Evolutionary conservation across 2,888 invertebrate genomes (phyloP), one percentile per base, ranked within the genome.

Genomic region (Nebria brevicollis): DNA sequence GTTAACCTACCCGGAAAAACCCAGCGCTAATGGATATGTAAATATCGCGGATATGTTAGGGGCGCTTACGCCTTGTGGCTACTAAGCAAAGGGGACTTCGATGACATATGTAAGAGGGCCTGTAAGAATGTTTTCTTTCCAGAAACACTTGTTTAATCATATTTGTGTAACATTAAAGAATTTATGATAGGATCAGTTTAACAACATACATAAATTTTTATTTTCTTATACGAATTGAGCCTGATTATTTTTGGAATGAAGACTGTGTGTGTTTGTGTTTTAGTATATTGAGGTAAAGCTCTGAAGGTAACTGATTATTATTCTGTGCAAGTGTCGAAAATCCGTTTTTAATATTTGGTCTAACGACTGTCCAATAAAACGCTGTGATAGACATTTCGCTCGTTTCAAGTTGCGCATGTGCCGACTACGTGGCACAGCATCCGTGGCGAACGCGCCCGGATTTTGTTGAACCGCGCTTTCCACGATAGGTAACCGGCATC

Each of bases 341-440:
- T 79, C 78, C 73, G 78, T 65, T 73, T 79, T 79, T 79, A 79
- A 79, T 79, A 79, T 79, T 79, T 79, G 34, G 73, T 79, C 78
- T 79, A 79, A 79, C 78, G 78, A 68, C 66, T n/a, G 41, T 41
- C 78, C 78, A 79, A 79, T 79, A 79, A 79, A 34, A 73, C 65
- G 74, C 78, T 20, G 78, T 79, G 78, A 79, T 79, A 79, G 78
- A 78, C 78, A 70, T 41, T 66, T 7, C 65, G n/a, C 13, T 13
- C 13, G 65, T n/a, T 13, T 4, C 65, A n/a, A 15, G 7, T 65
- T 65, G 65, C 65, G 65, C 65, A 65, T 15, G 15, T 65, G 65
- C 13, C 4, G 66, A 66, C 34, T 34, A 5, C 2, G 34, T 34
- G 25, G 25, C n/a, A 20, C 65, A n/a, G n/a, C 65, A n/a, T 65